phyloP scores from a whole-genome alignment of 2,113 vertebrate species.

The Lasiurus borealis region DNA sequence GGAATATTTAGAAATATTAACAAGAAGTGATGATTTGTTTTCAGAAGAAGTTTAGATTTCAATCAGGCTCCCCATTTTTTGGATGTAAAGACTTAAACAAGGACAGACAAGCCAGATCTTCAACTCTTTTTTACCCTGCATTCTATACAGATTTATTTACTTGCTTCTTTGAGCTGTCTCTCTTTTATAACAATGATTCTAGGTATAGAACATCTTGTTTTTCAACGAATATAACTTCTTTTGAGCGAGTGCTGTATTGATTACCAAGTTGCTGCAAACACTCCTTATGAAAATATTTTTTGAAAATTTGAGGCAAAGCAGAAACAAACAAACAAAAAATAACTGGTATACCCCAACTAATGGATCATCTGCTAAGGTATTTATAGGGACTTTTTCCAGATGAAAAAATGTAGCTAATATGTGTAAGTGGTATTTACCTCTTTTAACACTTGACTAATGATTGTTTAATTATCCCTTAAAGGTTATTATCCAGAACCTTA shows the following conservation, averaged over 20 bases:
- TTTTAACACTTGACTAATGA: neutral
- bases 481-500: neutral
- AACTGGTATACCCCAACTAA: neutral
- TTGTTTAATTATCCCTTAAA: slow-evolving; percentile 7
- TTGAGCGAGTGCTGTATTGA: neutral
- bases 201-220: neutral
- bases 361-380: neutral
- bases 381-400: neutral
- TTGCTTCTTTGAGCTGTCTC: neutral
- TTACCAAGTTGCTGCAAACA: neutral
- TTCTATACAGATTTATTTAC: neutral
- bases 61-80: neutral
- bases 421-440: neutral
- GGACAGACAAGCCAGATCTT: neutral
- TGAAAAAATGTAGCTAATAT: slow-evolving; percentile 21
- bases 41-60: neutral
- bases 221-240: neutral
- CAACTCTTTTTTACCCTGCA: neutral
- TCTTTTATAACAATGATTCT: neutral
- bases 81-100: neutral
- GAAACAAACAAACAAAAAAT: neutral
- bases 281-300: slow-evolving; percentile 7
- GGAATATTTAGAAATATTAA: neutral
- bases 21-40: neutral
- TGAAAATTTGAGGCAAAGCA: neutral